Conservation (phyloP, 2,113 vertebrate genomes). For the Bubo bubo region DNA sequence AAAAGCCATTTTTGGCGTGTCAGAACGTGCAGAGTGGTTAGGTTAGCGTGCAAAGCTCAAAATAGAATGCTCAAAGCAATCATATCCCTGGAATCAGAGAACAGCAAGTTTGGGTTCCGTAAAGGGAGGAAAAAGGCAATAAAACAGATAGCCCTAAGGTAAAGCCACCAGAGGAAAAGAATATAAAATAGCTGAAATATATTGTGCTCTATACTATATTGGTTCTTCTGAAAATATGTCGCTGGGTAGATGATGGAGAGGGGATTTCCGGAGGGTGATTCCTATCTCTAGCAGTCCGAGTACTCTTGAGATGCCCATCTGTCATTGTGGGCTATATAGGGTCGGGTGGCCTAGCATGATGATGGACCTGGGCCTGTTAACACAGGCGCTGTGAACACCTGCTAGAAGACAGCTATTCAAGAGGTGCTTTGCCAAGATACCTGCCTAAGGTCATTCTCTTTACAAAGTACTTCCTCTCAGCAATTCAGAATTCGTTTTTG, state of each 20-base stretch:
- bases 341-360: fast-evolving
- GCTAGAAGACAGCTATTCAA: background rate
- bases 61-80: background rate
- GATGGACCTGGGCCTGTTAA: background rate
- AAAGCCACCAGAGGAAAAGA: background rate
- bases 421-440: background rate
- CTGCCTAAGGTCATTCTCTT: background rate
- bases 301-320: background rate
- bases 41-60: background rate
- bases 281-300: background rate
- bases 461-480: background rate
- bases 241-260: background rate
- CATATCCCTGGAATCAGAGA: background rate
- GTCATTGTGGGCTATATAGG: fast-evolving
- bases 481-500: background rate
- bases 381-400: background rate
- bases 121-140: background rate
- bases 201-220: background rate
- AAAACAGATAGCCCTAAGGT: background rate
- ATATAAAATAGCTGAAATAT: background rate
- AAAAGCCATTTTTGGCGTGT: background rate
- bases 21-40: background rate
- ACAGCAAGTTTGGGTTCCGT: background rate
- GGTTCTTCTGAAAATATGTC: background rate
- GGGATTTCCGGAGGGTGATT: background rate